These are phyloP conservation scores for Pelecanoides urinatrix DNA, from an alignment of 2,113 vertebrate species.

Conservation along the genomic window DNA sequence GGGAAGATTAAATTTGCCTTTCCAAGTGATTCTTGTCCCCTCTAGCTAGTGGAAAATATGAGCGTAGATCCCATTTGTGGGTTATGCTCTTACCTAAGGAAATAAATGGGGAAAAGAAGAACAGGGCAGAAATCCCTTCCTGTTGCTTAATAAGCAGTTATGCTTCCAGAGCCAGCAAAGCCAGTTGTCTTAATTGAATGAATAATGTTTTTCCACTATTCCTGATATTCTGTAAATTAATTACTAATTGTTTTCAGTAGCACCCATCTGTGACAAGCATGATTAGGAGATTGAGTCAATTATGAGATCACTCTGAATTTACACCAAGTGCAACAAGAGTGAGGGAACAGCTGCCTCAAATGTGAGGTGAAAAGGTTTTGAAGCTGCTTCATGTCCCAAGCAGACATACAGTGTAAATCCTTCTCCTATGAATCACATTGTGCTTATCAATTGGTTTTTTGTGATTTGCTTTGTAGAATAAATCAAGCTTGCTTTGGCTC, in stretches of 20 bases:
- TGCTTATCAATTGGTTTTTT: not conserved
- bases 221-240: slow-evolving; percentile 28
- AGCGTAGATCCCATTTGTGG: not conserved
- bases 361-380: not conserved
- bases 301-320: not conserved
- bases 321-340: not conserved
- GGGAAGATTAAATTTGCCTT: not conserved
- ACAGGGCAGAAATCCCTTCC: not conserved
- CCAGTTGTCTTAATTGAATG: not conserved
- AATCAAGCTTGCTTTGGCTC: not conserved
- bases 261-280: slow-evolving; percentile 9
- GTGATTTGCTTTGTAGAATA: not conserved
- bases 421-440: not conserved
- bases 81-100: not conserved
- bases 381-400: not conserved
- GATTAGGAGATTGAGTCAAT: slow-evolving; percentile 14
- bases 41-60: not conserved
- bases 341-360: not conserved
- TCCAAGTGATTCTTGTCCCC: not conserved
- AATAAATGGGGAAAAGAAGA: not conserved
- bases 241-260: slow-evolving; percentile 42
- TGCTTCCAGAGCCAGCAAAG: not conserved
- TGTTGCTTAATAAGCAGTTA: not conserved
- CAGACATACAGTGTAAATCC: not conserved
- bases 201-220: slow-evolving; percentile 29